A percentile compares a stretch with the other conserved stretches of the same genome.
These are phyloP conservation scores for Choloepus hoffmanni DNA, from an alignment of 2,113 vertebrate genomes.

Conservation along the genomic window DNA sequence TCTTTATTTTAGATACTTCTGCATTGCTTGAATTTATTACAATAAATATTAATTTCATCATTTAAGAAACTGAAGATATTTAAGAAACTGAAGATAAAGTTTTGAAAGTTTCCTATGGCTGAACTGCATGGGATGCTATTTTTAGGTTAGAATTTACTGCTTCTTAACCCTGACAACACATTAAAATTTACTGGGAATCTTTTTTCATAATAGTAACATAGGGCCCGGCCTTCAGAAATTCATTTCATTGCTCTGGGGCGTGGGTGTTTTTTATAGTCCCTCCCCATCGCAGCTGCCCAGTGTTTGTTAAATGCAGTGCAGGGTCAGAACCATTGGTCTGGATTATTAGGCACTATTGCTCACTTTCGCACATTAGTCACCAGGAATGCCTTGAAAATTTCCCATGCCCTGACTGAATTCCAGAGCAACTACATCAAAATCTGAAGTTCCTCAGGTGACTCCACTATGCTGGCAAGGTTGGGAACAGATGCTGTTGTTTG, in stretches of 20 bases:
- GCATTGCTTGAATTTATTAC: background rate
- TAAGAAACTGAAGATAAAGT: background rate
- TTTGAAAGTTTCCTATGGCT: background rate
- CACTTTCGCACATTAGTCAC: background rate
- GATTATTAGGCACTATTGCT: background rate
- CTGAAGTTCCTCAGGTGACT: background rate
- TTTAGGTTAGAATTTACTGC: background rate
- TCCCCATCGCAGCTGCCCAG: no score
- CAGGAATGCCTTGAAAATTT: background rate
- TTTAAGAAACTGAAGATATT: background rate
- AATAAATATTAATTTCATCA: conserved; percentile 25
- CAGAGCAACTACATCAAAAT: background rate
- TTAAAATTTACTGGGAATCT: background rate
- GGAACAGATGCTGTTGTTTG: background rate
- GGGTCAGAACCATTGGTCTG: background rate
- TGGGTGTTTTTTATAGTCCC: background rate
- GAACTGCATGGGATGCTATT: background rate
- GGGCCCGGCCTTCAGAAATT: background rate
- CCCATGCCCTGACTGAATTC: background rate
- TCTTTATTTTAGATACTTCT: conserved; percentile 28
- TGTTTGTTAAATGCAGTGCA: background rate
- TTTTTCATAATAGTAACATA: background rate
- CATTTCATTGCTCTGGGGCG: background rate
- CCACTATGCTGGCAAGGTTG: background rate
- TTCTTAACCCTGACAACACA: background rate